These are phyloP conservation scores for Heliconius himera DNA, from an alignment of 1,140 invertebrate species.

Conservation along the genomic window DNA sequence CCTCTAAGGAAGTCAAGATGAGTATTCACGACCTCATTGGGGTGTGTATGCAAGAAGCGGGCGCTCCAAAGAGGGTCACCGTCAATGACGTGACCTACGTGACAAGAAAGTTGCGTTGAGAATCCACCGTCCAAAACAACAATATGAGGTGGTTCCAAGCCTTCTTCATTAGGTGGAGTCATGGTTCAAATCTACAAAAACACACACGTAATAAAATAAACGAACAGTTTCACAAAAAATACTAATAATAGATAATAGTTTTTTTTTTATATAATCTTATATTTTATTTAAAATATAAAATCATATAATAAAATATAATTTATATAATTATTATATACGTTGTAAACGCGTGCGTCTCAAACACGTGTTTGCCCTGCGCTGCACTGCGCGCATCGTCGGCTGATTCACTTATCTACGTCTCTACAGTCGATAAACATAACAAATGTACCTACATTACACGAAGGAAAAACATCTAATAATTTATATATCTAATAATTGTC, in stretches of 20 bases:
- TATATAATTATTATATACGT: slow-evolving; percentile 5
- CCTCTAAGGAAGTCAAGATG: slow-evolving; percentile 89
- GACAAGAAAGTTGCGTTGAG: slow-evolving; percentile 87
- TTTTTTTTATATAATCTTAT: no score
- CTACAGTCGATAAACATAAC: slow-evolving; percentile 22
- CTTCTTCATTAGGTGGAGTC: slow-evolving; percentile 63
- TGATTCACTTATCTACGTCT: slow-evolving; percentile 25
- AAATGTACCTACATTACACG: background rate
- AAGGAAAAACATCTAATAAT: background rate
- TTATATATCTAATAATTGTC: background rate
- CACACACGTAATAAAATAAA: background rate
- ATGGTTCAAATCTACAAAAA: slow-evolving; percentile 45
- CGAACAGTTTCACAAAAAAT: background rate
- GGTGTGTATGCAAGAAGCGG: slow-evolving; percentile 87
- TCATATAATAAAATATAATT: background rate
- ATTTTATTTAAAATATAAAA: background rate
- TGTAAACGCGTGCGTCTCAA: slow-evolving; percentile 21
- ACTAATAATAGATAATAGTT: slow-evolving; percentile 1
- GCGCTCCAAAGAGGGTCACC: slow-evolving; percentile 92
- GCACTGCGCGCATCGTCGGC: slow-evolving; percentile 18
- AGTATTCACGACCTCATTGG: slow-evolving; percentile 86
- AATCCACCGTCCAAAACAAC: slow-evolving; percentile 90
- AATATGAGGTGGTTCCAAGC: slow-evolving; percentile 67
- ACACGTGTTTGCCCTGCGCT: slow-evolving; percentile 24
- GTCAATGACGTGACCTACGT: slow-evolving; percentile 86